Evolutionary conservation across 2,888 invertebrate species (phyloP).

Genomic region (Galeopsomyia nigrocyanea): DNA sequence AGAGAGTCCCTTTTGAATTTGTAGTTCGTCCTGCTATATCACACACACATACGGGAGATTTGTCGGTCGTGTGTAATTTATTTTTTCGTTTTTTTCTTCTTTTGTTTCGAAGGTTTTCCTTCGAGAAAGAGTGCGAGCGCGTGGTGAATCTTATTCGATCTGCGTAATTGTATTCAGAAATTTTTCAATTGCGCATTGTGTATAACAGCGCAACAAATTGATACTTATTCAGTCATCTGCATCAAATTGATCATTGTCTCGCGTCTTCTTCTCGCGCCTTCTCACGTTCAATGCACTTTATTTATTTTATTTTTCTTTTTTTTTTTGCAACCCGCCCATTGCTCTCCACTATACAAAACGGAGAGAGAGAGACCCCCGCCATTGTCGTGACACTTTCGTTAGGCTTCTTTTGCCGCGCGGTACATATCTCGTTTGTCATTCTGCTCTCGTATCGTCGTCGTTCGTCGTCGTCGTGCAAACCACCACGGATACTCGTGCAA

Average conservation of each 20-base stretch:
- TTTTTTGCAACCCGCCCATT: too few species aligned
- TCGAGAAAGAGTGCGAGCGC: neutral
- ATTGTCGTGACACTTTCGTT: neutral
- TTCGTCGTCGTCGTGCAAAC: neutral
- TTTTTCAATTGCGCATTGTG: slow-evolving; percentile 21
- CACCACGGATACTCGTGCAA: slow-evolving; percentile 1
- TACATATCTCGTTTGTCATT: slow-evolving; percentile 41
- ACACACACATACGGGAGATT: too few species aligned
- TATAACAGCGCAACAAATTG: slow-evolving; percentile 9
- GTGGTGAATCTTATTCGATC: neutral
- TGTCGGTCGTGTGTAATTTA: too few species aligned
- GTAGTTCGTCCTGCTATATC: too few species aligned
- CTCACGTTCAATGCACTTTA: neutral
- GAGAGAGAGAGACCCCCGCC: neutral
- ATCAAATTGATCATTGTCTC: slow-evolving; percentile 37
- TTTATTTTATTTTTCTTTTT: neutral
- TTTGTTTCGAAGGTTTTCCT: neutral
- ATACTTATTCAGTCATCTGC: slow-evolving; percentile 29
- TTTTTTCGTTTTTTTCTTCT: too few species aligned
- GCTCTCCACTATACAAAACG: too few species aligned
- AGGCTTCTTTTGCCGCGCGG: neutral
- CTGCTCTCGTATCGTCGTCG: slow-evolving; percentile 11
- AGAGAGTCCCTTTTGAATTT: too few species aligned
- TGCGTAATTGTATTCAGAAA: slow-evolving; percentile 3
- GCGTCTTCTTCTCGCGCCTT: slow-evolving; percentile 1